phyloP scores from a whole-genome alignment of 2,113 vertebrate species.

The Sphyrna mokarran region DNA sequence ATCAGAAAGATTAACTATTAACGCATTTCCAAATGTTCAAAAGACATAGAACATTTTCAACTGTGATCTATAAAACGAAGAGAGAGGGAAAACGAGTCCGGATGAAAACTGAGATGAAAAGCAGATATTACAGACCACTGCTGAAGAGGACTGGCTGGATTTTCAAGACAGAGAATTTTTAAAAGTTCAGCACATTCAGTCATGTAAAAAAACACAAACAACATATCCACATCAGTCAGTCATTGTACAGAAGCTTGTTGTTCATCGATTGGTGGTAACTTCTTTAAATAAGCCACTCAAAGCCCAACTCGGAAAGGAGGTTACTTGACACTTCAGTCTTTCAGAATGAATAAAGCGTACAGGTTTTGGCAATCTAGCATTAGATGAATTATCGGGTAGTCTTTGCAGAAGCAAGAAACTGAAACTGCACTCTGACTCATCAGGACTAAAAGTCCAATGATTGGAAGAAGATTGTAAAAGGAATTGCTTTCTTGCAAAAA shows the following conservation, averaged over 20 bases:
- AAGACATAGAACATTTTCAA: background rate
- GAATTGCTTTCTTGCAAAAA: background rate
- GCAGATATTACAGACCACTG: background rate
- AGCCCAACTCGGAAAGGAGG: background rate
- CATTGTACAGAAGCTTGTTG: background rate
- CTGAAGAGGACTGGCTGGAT: background rate
- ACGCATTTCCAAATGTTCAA: background rate
- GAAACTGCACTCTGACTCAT: background rate
- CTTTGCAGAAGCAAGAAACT: background rate
- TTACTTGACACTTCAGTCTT: background rate
- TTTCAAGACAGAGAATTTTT: background rate
- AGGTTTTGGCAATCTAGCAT: background rate
- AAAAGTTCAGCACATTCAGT: background rate
- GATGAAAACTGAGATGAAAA: background rate
- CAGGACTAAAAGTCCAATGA: background rate
- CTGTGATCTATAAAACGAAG: background rate
- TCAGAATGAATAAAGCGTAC: background rate
- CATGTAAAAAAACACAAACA: too few relatives aligned
- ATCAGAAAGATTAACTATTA: background rate
- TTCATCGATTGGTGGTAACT: background rate
- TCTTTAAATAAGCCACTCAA: background rate
- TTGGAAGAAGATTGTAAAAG: background rate
- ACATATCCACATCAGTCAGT: too few relatives aligned
- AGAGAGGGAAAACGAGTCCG: background rate
- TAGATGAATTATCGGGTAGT: background rate